These are phyloP conservation scores for Muntiacus muntjak DNA, from an alignment of 2,113 vertebrate genomes.

Conservation along the genomic window DNA sequence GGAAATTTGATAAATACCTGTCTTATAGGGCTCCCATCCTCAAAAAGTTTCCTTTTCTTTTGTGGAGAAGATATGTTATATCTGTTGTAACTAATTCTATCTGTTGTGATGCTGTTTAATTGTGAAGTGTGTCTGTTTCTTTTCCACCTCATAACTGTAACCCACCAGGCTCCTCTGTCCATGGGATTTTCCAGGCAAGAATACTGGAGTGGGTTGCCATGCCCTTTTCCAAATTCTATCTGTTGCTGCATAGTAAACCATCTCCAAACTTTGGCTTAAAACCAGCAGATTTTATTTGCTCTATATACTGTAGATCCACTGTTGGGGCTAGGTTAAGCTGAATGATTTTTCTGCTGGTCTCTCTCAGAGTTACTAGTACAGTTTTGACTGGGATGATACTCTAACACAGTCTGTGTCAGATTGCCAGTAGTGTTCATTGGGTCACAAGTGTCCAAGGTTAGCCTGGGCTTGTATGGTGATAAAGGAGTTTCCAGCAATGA, in stretches of 20 bases:
- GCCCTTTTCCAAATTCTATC: background rate
- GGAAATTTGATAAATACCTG: background rate
- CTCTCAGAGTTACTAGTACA: background rate
- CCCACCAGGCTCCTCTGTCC: background rate
- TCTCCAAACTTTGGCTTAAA: background rate
- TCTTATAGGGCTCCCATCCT: background rate
- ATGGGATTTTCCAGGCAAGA: background rate
- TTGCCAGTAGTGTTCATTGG: background rate
- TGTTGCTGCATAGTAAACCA: background rate
- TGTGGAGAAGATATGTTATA: background rate
- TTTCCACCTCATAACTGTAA: background rate
- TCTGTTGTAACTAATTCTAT: background rate
- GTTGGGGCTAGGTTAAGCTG: background rate
- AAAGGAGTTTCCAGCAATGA: background rate
- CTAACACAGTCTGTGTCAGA: background rate
- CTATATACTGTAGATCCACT: background rate
- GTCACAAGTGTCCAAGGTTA: background rate
- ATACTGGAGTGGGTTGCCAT: background rate
- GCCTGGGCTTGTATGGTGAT: background rate
- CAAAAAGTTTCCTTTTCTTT: background rate
- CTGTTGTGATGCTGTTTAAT: background rate
- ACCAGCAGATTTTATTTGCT: background rate
- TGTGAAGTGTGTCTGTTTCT: background rate
- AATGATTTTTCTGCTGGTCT: background rate
- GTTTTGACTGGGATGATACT: background rate